A percentile compares a stretch with the other conserved stretches of the same genome.
phyloP scores from a whole-genome alignment of 1,140 invertebrate species.

The Leptinotarsa defecta region DNA sequence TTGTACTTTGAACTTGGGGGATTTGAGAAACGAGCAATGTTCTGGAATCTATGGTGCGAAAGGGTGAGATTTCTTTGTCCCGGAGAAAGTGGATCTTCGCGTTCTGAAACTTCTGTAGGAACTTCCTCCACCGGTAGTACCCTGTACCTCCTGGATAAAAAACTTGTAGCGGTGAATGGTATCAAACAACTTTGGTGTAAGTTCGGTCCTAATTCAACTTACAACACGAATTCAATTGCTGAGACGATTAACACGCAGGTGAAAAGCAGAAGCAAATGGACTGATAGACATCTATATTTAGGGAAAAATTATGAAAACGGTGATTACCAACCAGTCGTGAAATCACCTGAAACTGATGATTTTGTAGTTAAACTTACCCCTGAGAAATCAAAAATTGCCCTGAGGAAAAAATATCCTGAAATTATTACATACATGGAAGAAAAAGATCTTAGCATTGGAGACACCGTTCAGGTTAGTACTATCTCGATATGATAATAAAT shows the following conservation, averaged over 20 bases:
- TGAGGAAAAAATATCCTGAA: constrained; percentile 14
- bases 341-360: constrained; percentile 32
- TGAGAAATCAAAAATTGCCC: constrained; percentile 13
- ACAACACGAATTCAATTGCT: constrained; percentile 28
- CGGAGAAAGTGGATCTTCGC: constrained; percentile 55
- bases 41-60: constrained; percentile 64
- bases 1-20: constrained; percentile 60
- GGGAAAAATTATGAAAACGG: constrained; percentile 45
- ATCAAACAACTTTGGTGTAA: constrained; percentile 54
- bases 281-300: constrained; percentile 56
- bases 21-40: constrained; percentile 55
- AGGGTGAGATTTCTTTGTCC: constrained; percentile 56
- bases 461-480: constrained; percentile 31
- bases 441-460: constrained; percentile 32
- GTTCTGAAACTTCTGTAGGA: constrained; percentile 61
- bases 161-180: constrained; percentile 46
- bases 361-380: constrained; percentile 25
- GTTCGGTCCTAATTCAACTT: constrained; percentile 43
- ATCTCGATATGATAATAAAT: too few species aligned
- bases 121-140: constrained; percentile 58
- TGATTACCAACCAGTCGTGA: constrained; percentile 27
- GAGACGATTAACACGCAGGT: constrained; percentile 28
- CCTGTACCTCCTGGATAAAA: constrained; percentile 53
- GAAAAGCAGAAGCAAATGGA: constrained; percentile 50
- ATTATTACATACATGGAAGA: constrained; percentile 24